Evolutionary conservation across 2,888 invertebrate genomes (phyloP), one percentile per base, ranked within the genome.

Genomic region (Teinopalpus imperialis): DNA sequence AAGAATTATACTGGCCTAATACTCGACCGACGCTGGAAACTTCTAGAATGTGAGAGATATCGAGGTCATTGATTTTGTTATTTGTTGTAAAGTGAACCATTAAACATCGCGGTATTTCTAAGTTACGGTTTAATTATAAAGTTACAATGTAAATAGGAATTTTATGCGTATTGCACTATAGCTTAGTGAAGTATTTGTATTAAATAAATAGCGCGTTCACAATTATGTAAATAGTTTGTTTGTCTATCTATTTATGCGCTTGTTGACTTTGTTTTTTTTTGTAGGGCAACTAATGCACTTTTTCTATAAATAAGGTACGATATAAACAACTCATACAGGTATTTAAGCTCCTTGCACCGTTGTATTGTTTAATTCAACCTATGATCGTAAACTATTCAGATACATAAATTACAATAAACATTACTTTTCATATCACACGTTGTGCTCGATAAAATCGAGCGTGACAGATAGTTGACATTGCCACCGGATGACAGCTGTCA

Each of bases 401-500:
- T n/a, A n/a, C n/a, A n/a, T n/a, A n/a, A n/a, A n/a, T n/a, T n/a
- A n/a, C n/a, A n/a, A n/a, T n/a, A n/a, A n/a, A n/a, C n/a, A n/a
- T n/a, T n/a, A n/a, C n/a, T n/a, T n/a, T n/a, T n/a, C n/a, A n/a
- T n/a, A n/a, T n/a, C n/a, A n/a, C n/a, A n/a, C n/a, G n/a, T n/a
- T n/a, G n/a, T n/a, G n/a, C n/a, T n/a, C n/a, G n/a, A n/a, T n/a
- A n/a, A n/a, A n/a, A n/a, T n/a, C n/a, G n/a, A n/a, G n/a, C n/a
- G n/a, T n/a, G n/a, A n/a, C n/a, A n/a, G n/a, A n/a, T n/a, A n/a
- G n/a, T n/a, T n/a, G n/a, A n/a, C n/a, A n/a, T 47, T 58, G 49
- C 52, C 56, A 54, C 52, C 46, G 59, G 54, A 56, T 47, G 37
- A 45, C 54, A 49, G 47, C 54, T 52, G 54, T 59, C 55, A 51